Evolutionary conservation across 2,888 invertebrate genomes (phyloP), one percentile per base, ranked within the genome.

Genomic region (Atethmia centrago): DNA sequence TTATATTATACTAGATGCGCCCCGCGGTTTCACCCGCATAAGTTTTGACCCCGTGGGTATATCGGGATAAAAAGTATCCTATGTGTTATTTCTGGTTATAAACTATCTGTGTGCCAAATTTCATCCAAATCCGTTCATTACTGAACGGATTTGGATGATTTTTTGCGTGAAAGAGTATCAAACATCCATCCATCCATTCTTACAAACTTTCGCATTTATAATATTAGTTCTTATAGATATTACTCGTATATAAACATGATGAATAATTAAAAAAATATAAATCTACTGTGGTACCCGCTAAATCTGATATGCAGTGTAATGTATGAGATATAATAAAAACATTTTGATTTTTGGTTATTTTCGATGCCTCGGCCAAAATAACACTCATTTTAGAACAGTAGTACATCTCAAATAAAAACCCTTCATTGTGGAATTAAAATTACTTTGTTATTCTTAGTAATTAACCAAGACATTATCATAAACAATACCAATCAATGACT

Each of bases 331-430:
- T 25, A 16, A 25, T 16, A 53, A 16, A 25, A 7, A 14, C 10
- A 25, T 53, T 25, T 14, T 5, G 2, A 55, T 3, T 16, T 28
- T 28, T 0, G 55, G 16, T 55, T 28, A 2, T 28, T 16, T 8
- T 55, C 16, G 8, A 28, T 19, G 66, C 21, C 9, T 49, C 14
- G 8, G 8, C 49, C 4, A 31, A 55, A 56, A 16, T 28, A 51
- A 21, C 21, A 28, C 28, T 9, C 2, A 28, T 10, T 31, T n/a
- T n/a, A 58, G 9, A 9, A 21, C 19, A 16, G 5, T 40, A 47
- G 77, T 75, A 76, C 77, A 77, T 75, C 82, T 64, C 42, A 40
- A 59, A 49, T 40, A 0, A 42, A 78, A 8, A 53, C 0, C 19
- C 16, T 10, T 8, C 2, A 28, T 25, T 47, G 16, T 14, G 1